Base-by-base conservation (phyloP, 2,113 vertebrate genomes). In the Phoenicopterus ruber region DNA sequence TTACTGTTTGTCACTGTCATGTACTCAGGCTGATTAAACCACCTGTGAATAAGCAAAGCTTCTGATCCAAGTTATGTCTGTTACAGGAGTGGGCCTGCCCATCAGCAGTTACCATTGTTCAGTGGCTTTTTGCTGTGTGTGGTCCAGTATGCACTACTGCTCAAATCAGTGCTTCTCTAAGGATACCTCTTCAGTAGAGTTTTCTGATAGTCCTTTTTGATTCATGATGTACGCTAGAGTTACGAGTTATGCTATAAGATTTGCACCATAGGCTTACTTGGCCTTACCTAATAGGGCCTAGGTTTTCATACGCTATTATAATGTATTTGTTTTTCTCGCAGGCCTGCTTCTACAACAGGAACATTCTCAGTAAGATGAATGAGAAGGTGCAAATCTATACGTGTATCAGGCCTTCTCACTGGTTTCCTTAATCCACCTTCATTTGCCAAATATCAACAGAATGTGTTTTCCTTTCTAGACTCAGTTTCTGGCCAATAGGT, bases 51-150 rank as follows among this genome's bases (percentile, higher is more conserved):
- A 34, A 90, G 17, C 22, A 76, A 79, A 79, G 6, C 13, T 69
- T 44, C 16, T 71, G 21, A 38, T 63, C 47, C 22, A 67, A 22
- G 31, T 12, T 80, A 13, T 12, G 17, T 57, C 26, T 61, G 20
- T 42, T 74, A 1, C 1, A 40, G 59, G 26, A 92, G 24, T 0
- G 0, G 16, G 14, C n/a, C 61, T 72, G 17, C 13, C 36, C 4
- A 0, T 40, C 58, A 54, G 17, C 59, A 61, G 7, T n/a, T 70
- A 28, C 19, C 8, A 11, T 29, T 36, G 8, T 42, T 74, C 22
- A 32, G 16, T 40, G 46, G 0, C 9, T 71, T 65, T 69, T 42
- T 63, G 1, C 24, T 57, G 9, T 34, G 17, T 14, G 38, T 31
- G 24, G 9, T 55, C 28, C 52, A 31, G 36, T 36, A 29, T 21